Conservation (phyloP, 2,888 invertebrate species). For the Drosophila cognata region DNA sequence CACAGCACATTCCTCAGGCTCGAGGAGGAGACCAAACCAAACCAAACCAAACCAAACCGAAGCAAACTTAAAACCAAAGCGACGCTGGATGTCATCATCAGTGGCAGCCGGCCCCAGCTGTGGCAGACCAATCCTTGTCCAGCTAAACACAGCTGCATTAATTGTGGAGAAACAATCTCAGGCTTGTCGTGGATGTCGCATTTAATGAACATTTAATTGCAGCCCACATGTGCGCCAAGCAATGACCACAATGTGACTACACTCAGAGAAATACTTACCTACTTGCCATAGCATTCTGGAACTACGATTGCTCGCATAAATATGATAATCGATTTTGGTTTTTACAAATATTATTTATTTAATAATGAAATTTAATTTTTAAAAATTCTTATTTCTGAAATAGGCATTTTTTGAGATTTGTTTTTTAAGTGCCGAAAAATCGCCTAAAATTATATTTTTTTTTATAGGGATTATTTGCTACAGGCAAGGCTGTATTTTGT, state of each 20-base stretch:
- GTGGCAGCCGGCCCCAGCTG: conserved; percentile 14
- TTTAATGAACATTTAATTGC: conserved; percentile 81
- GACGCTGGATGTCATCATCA: conserved; percentile 73
- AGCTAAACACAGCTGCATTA: conserved; percentile 42
- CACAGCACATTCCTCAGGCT: conserved; percentile 65
- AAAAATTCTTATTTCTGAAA: not conserved
- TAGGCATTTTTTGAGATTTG: not conserved
- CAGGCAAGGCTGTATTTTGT: no score
- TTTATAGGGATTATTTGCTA: not conserved
- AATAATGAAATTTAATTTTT: not conserved
- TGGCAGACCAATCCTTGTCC: conserved; percentile 41
- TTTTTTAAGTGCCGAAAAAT: accelerated
- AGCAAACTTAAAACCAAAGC: conserved; percentile 7
- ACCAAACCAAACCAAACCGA: not conserved
- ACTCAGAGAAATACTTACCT: not conserved
- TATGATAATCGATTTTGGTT: not conserved
- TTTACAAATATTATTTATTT: not conserved
- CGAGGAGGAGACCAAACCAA: not conserved
- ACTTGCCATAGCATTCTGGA: accelerated
- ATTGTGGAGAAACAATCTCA: conserved; percentile 67
- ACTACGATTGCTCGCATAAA: not conserved
- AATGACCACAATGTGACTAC: conserved; percentile 50
- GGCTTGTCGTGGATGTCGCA: conserved; percentile 67
- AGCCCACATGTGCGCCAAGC: conserved; percentile 69
- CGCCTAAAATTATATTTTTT: not conserved